These are phyloP conservation scores for Scaptomyza caliginosa DNA, from an alignment of 2,888 invertebrate species.

Conservation along the genomic window DNA sequence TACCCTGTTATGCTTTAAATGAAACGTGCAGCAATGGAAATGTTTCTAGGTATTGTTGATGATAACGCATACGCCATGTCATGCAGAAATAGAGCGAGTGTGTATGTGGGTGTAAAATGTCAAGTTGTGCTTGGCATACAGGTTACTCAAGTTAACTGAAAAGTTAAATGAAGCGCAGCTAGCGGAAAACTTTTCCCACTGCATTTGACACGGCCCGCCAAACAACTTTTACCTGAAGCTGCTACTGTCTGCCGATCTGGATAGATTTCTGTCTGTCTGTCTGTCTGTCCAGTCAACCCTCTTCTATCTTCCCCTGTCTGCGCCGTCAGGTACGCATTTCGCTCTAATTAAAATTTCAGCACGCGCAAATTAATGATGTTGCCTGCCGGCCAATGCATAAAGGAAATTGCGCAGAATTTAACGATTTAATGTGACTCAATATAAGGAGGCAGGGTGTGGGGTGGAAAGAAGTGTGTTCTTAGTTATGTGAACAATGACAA, in stretches of 20 bases:
- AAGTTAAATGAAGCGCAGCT: constrained; percentile 63
- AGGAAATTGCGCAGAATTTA: constrained; percentile 52
- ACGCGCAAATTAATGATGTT: constrained; percentile 56
- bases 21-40: too few relatives aligned
- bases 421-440: constrained; percentile 46
- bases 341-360: constrained; percentile 65
- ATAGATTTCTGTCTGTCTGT: background rate
- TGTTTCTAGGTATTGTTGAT: constrained; percentile 17
- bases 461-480: background rate
- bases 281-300: background rate
- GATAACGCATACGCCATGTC: constrained; percentile 55
- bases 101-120: constrained; percentile 19
- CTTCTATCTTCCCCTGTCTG: background rate
- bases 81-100: background rate
- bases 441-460: background rate
- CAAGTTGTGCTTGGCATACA: constrained; percentile 51
- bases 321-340: constrained; percentile 19
- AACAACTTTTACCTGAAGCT: background rate
- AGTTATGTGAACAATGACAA: constrained; percentile 16
- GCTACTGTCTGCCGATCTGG: background rate
- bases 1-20: constrained; percentile 5
- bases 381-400: constrained; percentile 37
- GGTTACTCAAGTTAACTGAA: constrained; percentile 40
- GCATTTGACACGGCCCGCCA: constrained; percentile 50
- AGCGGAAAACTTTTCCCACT: constrained; percentile 58